Evolutionary conservation across 23 tunicate genomes (phyloP), one percentile per base, ranked within the genome.

Genomic region (Botrylloides violaceus): DNA sequence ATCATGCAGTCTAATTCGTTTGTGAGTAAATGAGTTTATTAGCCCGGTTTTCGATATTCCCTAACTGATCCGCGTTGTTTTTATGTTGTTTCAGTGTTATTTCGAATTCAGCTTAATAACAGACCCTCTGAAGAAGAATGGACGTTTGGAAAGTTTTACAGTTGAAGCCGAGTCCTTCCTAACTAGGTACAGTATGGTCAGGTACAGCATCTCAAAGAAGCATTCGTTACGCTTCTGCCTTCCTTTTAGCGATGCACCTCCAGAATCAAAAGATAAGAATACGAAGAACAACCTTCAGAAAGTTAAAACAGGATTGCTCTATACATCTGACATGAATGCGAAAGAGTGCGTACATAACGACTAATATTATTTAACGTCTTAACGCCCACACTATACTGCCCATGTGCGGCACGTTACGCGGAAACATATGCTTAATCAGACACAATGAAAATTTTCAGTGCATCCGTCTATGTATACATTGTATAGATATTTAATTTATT

Each of bases 91-190:
- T 60, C 66, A 83, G 90, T 83, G 90, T 64, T 70, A 70, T 23
- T 83, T 83, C 34, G 90, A 76, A 63, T 48, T 83, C 66, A 71
- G 62, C 55, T 29, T 83, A 5, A 61, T 80, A 2, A 78, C 78
- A 12, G 56, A 50, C 24, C 70, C 39, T 23, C 72, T 83, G 34
- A 62, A 76, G 29, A 35, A 36, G 12, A 77, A 66, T 21, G 82
- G 90, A 7, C 28, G 38, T 23, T 22, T 62, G 23, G 64, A 55
- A 18, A 37, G 32, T 23, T 43, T 68, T n/a, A 37, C 56, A 25
- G 66, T 83, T 30, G 34, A 70, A 22, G 66, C 76, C 3, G 66
- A 63, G 30, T 72, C 80, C 7, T 68, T 29, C 36, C 66, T 77
- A 18, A n/a, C n/a, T n/a, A n/a, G n/a, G n/a, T n/a, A n/a, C n/a